Conservation (phyloP, 2,797 vertebrate species). For the Masticophis lateralis region DNA sequence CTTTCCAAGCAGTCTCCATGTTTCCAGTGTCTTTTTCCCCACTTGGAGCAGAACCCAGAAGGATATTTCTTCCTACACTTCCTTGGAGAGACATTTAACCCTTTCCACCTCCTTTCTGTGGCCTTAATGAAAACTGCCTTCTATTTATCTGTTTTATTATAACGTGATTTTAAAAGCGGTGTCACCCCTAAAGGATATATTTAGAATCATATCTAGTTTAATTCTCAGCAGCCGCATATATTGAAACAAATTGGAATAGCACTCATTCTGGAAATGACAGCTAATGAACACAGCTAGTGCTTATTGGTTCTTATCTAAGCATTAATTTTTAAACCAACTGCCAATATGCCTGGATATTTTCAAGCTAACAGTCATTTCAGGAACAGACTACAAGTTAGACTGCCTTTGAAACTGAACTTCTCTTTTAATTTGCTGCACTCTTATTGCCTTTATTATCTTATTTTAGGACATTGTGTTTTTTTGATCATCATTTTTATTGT, state of each 20-base stretch:
- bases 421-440: neutral
- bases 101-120: neutral
- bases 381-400: neutral
- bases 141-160: neutral
- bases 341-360: neutral
- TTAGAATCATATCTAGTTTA: neutral
- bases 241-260: neutral
- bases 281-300: neutral
- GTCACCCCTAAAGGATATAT: neutral
- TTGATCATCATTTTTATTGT: neutral
- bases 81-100: neutral
- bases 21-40: too few relatives aligned
- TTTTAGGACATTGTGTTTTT: neutral
- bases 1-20: too few relatives aligned
- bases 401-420: neutral
- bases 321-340: neutral
- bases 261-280: neutral
- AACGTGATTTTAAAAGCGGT: neutral
- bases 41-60: too few relatives aligned
- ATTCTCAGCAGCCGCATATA: neutral
- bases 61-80: neutral
- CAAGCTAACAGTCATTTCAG: neutral
- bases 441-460: neutral
- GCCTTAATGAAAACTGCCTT: neutral
- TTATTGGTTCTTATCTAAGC: neutral